phyloP scores from a whole-genome alignment of 2,888 invertebrate genomes.

The Thumatha senex region DNA sequence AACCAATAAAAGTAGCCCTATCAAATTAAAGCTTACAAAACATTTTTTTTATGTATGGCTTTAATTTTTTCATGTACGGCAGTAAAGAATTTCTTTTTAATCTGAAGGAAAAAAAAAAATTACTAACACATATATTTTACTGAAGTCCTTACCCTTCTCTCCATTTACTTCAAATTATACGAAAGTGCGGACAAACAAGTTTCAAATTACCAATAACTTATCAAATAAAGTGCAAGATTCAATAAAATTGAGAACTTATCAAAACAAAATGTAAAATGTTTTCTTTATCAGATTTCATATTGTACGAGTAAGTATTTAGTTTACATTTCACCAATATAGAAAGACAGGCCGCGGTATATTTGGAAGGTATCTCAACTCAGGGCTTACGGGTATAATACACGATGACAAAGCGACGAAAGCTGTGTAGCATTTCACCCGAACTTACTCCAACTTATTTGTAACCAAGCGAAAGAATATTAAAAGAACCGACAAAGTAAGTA shows the following conservation, averaged over 20 bases:
- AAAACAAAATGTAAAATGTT: no score
- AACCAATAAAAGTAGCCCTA: no score
- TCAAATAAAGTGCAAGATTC: conserved; percentile 1
- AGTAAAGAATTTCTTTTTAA: no score
- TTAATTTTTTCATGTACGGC: no score
- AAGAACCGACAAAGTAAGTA: conserved; percentile 2
- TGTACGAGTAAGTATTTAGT: neutral
- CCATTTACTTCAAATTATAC: no score
- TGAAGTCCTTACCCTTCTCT: no score
- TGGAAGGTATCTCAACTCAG: conserved; percentile 42
- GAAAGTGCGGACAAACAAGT: no score
- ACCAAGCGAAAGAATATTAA: conserved; percentile 17
- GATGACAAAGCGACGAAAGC: conserved; percentile 49
- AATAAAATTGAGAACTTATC: neutral
- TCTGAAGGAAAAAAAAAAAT: no score
- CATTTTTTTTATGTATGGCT: no score
- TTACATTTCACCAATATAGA: conserved; percentile 33
- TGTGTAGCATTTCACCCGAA: conserved; percentile 35
- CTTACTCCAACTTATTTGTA: conserved; percentile 45
- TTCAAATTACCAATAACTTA: neutral
- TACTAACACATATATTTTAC: no score
- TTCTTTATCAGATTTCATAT: conserved; percentile 19
- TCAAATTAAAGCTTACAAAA: no score
- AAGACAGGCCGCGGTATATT: conserved; percentile 37
- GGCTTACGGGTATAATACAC: conserved; percentile 51